A percentile compares a stretch with the other conserved stretches of the same genome.
Conservation (phyloP, 2,797 vertebrate species). For the Myripristis jacobus region DNA sequence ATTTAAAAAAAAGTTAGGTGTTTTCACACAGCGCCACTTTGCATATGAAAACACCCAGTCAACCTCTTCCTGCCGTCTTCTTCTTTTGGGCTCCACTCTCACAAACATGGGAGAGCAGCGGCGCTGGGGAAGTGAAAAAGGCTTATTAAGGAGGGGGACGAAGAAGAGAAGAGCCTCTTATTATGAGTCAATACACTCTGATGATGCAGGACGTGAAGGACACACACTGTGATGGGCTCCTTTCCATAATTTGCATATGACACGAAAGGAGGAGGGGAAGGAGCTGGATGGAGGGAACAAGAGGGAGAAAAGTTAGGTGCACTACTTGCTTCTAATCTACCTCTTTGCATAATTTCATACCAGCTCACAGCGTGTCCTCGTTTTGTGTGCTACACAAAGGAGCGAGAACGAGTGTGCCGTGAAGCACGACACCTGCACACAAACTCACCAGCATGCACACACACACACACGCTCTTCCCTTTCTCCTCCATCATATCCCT, state of each 20-base stretch:
- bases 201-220: slow-evolving; percentile 45
- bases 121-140: slow-evolving; percentile 26
- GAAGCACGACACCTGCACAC: slow-evolving; percentile 44
- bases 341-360: slow-evolving; percentile 46
- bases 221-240: slow-evolving; percentile 32
- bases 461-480: slow-evolving; percentile 13
- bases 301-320: slow-evolving; percentile 18
- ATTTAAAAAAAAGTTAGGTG: not conserved
- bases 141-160: slow-evolving; percentile 38
- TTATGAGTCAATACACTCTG: slow-evolving; percentile 50
- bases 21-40: slow-evolving; percentile 27
- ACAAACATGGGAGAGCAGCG: slow-evolving; percentile 16
- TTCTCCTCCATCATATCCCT: slow-evolving; percentile 26
- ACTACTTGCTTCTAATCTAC: slow-evolving; percentile 35
- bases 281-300: slow-evolving; percentile 20
- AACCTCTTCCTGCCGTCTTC: slow-evolving; percentile 22
- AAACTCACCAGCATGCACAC: too few relatives aligned
- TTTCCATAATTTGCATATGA: slow-evolving; percentile 45
- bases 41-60: slow-evolving; percentile 29
- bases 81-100: slow-evolving; percentile 23
- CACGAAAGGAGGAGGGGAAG: slow-evolving; percentile 23
- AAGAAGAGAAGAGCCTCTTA: slow-evolving; percentile 24
- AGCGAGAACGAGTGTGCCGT: slow-evolving; percentile 4
- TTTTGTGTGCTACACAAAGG: slow-evolving; percentile 45
- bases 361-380: slow-evolving; percentile 35